A percentile compares a stretch with the other conserved stretches of the same genome.
These are phyloP conservation scores for Prionchulus punctatus DNA, from an alignment of 2,888 invertebrate species.

Conservation along the genomic window DNA sequence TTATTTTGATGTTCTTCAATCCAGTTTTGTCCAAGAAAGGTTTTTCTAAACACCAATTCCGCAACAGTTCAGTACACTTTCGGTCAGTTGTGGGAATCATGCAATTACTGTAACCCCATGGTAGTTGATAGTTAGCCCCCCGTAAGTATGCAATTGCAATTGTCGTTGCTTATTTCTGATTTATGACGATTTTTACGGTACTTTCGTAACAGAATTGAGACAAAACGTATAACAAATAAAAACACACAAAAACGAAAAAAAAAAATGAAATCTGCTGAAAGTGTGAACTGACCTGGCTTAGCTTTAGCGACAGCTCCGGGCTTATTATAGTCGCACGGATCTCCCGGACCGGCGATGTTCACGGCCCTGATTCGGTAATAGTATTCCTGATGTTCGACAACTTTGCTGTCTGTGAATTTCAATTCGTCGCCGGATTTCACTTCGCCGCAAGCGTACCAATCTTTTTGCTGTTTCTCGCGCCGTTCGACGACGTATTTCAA, in stretches of 20 bases:
- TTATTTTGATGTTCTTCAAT: slow-evolving; percentile 76
- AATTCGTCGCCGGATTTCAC: slow-evolving; percentile 18
- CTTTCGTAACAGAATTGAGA: too few species aligned
- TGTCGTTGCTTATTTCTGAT: too few species aligned
- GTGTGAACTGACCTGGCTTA: slow-evolving; percentile 19
- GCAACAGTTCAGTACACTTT: too few species aligned
- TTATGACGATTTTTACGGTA: too few species aligned
- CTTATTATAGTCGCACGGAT: slow-evolving; percentile 51
- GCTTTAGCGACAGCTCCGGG: slow-evolving; percentile 25
- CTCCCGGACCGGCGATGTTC: slow-evolving; percentile 72
- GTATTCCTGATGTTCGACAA: slow-evolving; percentile 33
- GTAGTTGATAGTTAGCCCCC: too few species aligned
- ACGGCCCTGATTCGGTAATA: slow-evolving; percentile 47
- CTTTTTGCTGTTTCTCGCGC: slow-evolving; percentile 33
- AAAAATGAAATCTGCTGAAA: too few species aligned
- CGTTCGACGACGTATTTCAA: slow-evolving; percentile 29
- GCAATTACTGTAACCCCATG: too few species aligned
- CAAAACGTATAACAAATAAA: neutral
- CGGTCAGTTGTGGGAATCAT: too few species aligned
- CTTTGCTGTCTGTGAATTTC: slow-evolving; percentile 24
- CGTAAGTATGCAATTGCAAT: too few species aligned
- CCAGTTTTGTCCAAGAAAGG: slow-evolving; percentile 80
- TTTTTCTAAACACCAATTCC: too few species aligned
- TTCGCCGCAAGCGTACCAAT: slow-evolving; percentile 27
- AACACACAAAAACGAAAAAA: neutral